Evolutionary conservation across 2,888 invertebrate genomes (phyloP).

Genomic region (Torymus tubicola): DNA sequence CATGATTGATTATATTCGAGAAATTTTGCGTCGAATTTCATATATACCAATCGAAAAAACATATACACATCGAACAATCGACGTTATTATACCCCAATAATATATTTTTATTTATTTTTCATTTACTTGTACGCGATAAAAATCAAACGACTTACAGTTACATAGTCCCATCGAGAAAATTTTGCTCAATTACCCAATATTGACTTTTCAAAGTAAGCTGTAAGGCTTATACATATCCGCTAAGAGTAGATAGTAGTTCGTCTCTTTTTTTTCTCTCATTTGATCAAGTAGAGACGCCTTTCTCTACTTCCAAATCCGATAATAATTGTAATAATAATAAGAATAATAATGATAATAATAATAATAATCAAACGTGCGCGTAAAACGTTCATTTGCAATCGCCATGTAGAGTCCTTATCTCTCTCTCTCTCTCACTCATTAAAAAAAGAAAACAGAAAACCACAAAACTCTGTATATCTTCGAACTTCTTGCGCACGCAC

Average conservation of each 20-base stretch:
- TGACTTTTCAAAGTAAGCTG: constrained; percentile 14
- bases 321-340: constrained; percentile 7
- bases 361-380: constrained; percentile 19
- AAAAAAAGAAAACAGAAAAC: no score
- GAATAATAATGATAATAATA: no score
- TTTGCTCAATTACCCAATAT: background rate
- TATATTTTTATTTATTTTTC: no score
- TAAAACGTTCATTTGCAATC: background rate
- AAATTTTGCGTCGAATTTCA: constrained; percentile 23
- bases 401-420: no score
- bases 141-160: background rate
- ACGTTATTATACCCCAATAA: constrained; percentile 3
- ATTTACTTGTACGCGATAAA: background rate
- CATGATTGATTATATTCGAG: background rate
- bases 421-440: no score
- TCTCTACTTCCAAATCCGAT: constrained; percentile 57
- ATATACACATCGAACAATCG: constrained; percentile 22
- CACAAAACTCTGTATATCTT: no score
- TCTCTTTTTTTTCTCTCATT: background rate
- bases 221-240: background rate
- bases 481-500: no score
- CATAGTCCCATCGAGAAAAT: no score
- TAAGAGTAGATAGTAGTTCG: background rate
- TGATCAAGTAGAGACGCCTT: background rate
- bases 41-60: background rate